These are phyloP conservation scores for Noctua comes DNA, from an alignment of 2,888 invertebrate species.

Conservation along the genomic window DNA sequence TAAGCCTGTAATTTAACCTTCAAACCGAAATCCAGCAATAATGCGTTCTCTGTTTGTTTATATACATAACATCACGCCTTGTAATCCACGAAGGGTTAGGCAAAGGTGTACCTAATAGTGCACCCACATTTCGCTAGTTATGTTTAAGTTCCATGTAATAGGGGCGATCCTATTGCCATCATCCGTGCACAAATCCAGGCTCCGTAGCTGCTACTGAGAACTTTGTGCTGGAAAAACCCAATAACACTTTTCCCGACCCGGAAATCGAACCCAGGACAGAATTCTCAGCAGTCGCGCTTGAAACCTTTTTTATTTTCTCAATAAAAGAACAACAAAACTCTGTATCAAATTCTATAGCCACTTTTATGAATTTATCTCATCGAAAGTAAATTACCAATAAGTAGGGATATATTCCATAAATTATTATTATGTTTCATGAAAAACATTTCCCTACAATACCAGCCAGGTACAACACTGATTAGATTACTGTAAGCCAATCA, in stretches of 20 bases:
- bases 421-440: constrained; percentile 8
- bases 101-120: too few relatives aligned
- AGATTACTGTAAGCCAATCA: constrained; percentile 47
- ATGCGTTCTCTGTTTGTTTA: background rate
- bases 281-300: too few relatives aligned
- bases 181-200: too few relatives aligned
- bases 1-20: background rate
- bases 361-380: background rate
- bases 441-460: constrained; percentile 13
- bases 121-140: too few relatives aligned
- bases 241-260: too few relatives aligned
- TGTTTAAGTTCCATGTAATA: too few relatives aligned
- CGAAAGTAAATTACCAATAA: background rate
- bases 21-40: background rate
- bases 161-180: too few relatives aligned
- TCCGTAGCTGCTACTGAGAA: too few relatives aligned
- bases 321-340: background rate
- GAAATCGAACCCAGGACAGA: too few relatives aligned
- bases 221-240: too few relatives aligned
- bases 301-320: background rate
- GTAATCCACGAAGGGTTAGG: too few relatives aligned
- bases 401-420: background rate
- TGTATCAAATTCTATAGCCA: background rate
- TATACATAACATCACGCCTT: too few relatives aligned
- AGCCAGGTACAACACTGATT: constrained; percentile 7